Conservation (phyloP, 2,113 vertebrate species). For the Pampusana beccarii region DNA sequence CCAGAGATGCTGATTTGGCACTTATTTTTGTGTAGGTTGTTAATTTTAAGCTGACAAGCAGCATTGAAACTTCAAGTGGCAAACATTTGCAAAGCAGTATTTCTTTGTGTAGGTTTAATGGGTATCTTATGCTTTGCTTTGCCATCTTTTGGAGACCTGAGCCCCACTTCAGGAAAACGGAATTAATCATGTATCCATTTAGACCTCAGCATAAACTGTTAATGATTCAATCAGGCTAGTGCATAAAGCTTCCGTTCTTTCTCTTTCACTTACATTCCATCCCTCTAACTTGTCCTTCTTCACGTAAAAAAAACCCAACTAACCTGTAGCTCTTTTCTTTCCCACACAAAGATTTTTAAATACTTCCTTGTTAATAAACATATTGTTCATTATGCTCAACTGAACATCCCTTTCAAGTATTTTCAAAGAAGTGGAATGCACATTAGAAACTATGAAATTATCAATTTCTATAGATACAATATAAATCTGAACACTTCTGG, state of each 20-base stretch:
- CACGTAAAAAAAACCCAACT: neutral
- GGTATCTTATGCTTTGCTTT: neutral
- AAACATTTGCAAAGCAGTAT: conserved; percentile 8
- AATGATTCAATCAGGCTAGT: neutral
- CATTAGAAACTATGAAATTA: neutral
- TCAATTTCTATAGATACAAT: neutral
- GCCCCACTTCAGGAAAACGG: neutral
- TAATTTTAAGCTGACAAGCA: conserved; percentile 53
- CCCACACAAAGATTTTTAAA: neutral
- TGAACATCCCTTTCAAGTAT: neutral
- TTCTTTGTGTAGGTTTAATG: conserved; percentile 1
- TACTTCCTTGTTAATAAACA: neutral
- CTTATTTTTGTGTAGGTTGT: neutral
- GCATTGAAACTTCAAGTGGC: neutral
- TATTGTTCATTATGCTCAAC: neutral
- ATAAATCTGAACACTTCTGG: neutral
- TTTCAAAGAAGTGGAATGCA: neutral
- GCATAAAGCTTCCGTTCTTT: neutral
- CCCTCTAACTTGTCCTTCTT: neutral
- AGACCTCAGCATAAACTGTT: neutral
- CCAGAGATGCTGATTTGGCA: conserved; percentile 12
- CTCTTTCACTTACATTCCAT: neutral
- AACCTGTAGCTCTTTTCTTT: neutral
- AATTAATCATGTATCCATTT: neutral
- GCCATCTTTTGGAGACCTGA: neutral